These are phyloP conservation scores for Atherix ibis DNA, from an alignment of 2,888 invertebrate genomes.

Conservation along the genomic window DNA sequence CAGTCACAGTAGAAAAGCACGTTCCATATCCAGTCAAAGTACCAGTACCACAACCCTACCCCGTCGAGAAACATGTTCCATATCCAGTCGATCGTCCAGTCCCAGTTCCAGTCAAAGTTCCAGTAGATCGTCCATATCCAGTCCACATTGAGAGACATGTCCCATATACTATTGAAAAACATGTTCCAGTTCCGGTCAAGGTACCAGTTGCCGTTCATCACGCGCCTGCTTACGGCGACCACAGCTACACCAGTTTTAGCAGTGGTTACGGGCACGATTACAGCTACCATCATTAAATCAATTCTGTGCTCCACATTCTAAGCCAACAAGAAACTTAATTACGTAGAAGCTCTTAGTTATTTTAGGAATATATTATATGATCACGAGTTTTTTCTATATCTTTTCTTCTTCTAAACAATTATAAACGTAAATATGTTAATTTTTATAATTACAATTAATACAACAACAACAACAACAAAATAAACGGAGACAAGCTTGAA, in stretches of 20 bases:
- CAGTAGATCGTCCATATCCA: conserved; percentile 33
- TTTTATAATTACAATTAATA: too few species aligned
- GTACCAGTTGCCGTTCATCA: conserved; percentile 45
- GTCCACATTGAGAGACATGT: conserved; percentile 44
- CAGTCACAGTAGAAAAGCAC: conserved; percentile 8
- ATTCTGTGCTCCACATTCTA: background rate
- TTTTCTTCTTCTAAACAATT: too few species aligned
- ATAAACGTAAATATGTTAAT: too few species aligned
- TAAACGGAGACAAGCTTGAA: too few species aligned
- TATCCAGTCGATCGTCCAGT: conserved; percentile 31
- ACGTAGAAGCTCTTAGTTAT: too few species aligned
- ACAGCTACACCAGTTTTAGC: conserved; percentile 36
- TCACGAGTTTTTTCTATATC: too few species aligned
- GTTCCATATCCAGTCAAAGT: conserved; percentile 9
- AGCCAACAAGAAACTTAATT: too few species aligned
- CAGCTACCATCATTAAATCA: conserved; percentile 16
- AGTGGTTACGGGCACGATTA: conserved; percentile 30
- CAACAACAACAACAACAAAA: too few species aligned
- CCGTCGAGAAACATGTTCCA: conserved; percentile 5
- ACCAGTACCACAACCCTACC: conserved; percentile 7
- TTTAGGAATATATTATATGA: too few species aligned
- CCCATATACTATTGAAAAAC: conserved; percentile 47
- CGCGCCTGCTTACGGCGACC: conserved; percentile 35
- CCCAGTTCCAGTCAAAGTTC: conserved; percentile 44
- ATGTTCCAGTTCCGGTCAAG: conserved; percentile 45